A percentile compares a stretch with the other conserved stretches of the same genome.
Conservation (phyloP, 2,888 invertebrate species). For the Gari tellinella region DNA sequence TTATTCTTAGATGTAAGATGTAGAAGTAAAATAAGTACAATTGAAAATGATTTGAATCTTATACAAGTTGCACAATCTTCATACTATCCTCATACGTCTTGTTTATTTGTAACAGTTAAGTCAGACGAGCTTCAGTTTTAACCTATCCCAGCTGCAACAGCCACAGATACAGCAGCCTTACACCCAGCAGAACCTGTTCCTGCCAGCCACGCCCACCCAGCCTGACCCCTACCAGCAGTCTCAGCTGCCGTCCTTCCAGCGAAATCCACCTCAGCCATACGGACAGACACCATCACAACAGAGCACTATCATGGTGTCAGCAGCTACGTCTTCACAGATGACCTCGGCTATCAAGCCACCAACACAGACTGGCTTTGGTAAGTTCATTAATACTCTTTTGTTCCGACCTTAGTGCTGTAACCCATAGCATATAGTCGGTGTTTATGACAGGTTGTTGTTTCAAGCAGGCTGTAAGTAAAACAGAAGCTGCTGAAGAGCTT, state of each 20-base stretch:
- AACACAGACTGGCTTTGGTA: slow-evolving; percentile 70
- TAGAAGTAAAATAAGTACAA: too few species aligned
- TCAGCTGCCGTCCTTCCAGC: slow-evolving; percentile 59
- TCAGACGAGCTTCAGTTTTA: slow-evolving; percentile 86
- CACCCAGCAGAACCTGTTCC: slow-evolving; percentile 85
- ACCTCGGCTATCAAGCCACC: slow-evolving; percentile 91
- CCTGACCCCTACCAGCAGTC: slow-evolving; percentile 66
- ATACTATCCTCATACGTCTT: too few species aligned
- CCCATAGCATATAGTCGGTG: too few species aligned
- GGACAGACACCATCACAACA: slow-evolving; percentile 88
- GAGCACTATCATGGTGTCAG: slow-evolving; percentile 92
- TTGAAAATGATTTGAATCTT: too few species aligned
- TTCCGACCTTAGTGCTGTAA: too few species aligned
- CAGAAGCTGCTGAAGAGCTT: too few species aligned
- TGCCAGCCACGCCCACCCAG: slow-evolving; percentile 88
- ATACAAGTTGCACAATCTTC: too few species aligned
- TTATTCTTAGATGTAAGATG: too few species aligned
- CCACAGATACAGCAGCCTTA: slow-evolving; percentile 76
- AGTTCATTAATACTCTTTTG: slow-evolving; percentile 22
- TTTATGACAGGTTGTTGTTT: too few species aligned
- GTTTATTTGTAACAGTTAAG: too few species aligned
- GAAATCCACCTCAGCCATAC: slow-evolving; percentile 62
- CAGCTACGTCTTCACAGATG: slow-evolving; percentile 94
- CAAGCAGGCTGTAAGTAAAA: too few species aligned
- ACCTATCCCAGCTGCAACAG: slow-evolving; percentile 78